A percentile compares a stretch with the other conserved stretches of the same genome.
These are phyloP conservation scores for Sula dactylatra DNA, from an alignment of 2,113 vertebrate genomes.

Conservation along the genomic window DNA sequence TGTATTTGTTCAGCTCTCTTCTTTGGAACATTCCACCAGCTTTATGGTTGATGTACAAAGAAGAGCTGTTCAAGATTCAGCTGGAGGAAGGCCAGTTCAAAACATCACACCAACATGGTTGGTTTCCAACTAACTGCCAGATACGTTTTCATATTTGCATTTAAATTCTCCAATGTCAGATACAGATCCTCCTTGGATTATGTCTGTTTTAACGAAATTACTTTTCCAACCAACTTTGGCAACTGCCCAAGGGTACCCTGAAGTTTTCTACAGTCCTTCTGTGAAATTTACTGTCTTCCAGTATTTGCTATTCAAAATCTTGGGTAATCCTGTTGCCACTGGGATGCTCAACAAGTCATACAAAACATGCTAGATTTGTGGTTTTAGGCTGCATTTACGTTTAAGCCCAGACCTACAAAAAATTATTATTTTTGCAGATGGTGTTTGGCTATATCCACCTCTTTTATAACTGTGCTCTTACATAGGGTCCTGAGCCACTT, in stretches of 20 bases:
- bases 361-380: neutral
- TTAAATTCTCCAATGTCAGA: neutral
- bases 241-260: neutral
- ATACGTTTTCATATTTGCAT: neutral
- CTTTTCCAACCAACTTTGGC: neutral
- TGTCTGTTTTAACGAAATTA: neutral
- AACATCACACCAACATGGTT: neutral
- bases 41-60: slow-evolving; percentile 7
- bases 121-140: neutral
- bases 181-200: slow-evolving; percentile 1
- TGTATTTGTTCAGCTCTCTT: neutral
- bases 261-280: neutral
- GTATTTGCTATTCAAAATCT: slow-evolving; percentile 1
- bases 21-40: neutral
- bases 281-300: neutral
- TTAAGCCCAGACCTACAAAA: neutral
- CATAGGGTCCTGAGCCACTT: neutral
- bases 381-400: neutral
- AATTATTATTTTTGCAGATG: neutral
- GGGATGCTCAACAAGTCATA: neutral
- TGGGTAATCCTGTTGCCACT: neutral
- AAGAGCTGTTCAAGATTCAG: slow-evolving; percentile 8
- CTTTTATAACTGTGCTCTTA: neutral
- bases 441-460: neutral
- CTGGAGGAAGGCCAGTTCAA: slow-evolving; percentile 17